phyloP scores from a whole-genome alignment of 1,140 invertebrate species.

The Calliphora vicina region DNA sequence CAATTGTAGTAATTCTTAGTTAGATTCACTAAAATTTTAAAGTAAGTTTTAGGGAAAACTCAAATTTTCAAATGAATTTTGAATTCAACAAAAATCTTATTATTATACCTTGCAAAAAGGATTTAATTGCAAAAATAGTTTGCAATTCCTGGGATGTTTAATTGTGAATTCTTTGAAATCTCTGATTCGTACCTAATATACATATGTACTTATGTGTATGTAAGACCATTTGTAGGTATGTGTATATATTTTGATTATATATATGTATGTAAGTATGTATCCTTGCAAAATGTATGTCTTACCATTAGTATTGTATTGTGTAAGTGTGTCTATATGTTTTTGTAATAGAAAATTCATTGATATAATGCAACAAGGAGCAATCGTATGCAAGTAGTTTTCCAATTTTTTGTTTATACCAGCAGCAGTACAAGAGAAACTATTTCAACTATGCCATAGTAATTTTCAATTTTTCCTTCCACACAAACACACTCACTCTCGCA shows the following conservation, averaged over 20 bases:
- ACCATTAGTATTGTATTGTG: neutral
- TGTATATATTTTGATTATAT: neutral
- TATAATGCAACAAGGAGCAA: slow-evolving; percentile 9
- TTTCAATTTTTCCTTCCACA: neutral
- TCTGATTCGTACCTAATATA: neutral
- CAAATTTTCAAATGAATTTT: too few relatives aligned
- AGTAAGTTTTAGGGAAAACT: too few relatives aligned
- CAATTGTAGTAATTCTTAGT: too few relatives aligned
- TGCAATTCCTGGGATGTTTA: too few relatives aligned
- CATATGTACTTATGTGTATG: neutral
- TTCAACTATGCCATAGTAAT: neutral
- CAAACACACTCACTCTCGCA: too few relatives aligned
- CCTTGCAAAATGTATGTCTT: neutral
- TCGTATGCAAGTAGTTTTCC: neutral
- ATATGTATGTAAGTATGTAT: neutral
- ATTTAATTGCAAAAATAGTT: too few relatives aligned
- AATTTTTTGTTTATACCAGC: neutral
- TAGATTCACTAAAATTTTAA: too few relatives aligned
- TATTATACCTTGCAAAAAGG: too few relatives aligned
- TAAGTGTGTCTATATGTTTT: neutral
- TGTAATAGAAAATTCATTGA: slow-evolving; percentile 17
- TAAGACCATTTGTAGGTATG: too few relatives aligned
- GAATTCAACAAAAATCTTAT: too few relatives aligned
- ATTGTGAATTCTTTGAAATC: neutral
- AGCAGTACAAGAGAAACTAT: neutral